Percentiles rank a stretch among this genome's conserved stretches.
Conservation (phyloP, 2,888 invertebrate genomes). For the Tanaodytes sp. region DNA sequence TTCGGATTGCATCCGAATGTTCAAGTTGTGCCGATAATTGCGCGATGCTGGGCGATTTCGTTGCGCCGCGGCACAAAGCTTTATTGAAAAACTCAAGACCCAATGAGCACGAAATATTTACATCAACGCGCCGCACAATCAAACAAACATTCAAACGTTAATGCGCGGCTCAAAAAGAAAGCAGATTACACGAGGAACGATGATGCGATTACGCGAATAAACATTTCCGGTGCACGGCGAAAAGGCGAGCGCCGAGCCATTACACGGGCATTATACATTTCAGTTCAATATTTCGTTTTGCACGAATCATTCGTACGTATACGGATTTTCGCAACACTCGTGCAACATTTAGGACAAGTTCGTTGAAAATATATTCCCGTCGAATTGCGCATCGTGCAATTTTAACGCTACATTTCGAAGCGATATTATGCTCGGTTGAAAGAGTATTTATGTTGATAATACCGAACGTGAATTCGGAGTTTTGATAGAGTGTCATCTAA, state of each 20-base stretch:
- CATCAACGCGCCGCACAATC: conserved; percentile 5
- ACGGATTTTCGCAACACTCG: conserved; percentile 36
- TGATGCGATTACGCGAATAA: conserved; percentile 43
- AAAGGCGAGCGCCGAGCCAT: conserved; percentile 28
- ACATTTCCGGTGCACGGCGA: conserved; percentile 24
- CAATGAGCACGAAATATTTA: conserved; percentile 5
- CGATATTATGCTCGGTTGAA: conserved; percentile 24
- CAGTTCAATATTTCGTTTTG: conserved; percentile 35
- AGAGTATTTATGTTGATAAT: conserved; percentile 33
- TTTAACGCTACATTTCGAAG: conserved; percentile 33
- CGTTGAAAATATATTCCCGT: conserved; percentile 35
- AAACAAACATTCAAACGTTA: conserved; percentile 16
- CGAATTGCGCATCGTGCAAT: conserved; percentile 18
- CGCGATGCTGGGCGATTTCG: background rate
- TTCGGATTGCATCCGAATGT: conserved; percentile 1
- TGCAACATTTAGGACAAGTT: conserved; percentile 45
- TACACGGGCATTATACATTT: conserved; percentile 31
- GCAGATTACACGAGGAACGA: conserved; percentile 43
- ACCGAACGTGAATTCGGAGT: conserved; percentile 16
- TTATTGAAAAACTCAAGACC: conserved; percentile 30
- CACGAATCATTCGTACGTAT: conserved; percentile 26
- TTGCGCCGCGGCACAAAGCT: background rate
- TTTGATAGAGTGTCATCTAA: conserved; percentile 29
- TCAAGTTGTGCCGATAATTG: background rate
- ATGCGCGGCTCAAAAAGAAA: conserved; percentile 32